phyloP scores from a whole-genome alignment of 2,888 invertebrate species.

The Fragum fragum region DNA sequence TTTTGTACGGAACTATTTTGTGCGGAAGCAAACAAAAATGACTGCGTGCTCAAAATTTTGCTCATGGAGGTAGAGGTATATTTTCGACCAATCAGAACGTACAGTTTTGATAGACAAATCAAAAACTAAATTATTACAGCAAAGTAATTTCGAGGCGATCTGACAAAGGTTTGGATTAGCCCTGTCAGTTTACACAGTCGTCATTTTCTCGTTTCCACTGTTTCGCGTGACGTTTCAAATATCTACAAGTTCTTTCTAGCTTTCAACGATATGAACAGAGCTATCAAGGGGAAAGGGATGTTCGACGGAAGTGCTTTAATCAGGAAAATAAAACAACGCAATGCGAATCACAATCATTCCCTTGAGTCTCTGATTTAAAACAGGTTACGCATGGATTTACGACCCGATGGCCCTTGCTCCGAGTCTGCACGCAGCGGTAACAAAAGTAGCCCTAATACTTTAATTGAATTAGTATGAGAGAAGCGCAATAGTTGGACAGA shows the following conservation, averaged over 20 bases:
- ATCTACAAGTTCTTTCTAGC: background rate
- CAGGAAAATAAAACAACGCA: background rate
- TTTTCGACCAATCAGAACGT: too few relatives aligned
- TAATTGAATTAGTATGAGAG: conserved; percentile 25
- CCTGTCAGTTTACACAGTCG: too few relatives aligned
- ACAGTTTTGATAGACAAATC: too few relatives aligned
- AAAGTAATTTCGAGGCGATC: too few relatives aligned
- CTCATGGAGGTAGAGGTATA: too few relatives aligned
- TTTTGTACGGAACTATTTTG: too few relatives aligned
- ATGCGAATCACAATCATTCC: background rate
- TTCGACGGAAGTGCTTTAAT: background rate
- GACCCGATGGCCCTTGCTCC: background rate
- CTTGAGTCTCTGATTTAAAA: conserved; percentile 10
- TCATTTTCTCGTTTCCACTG: too few relatives aligned
- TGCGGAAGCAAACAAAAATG: too few relatives aligned
- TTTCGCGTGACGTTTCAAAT: too few relatives aligned
- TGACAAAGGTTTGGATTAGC: too few relatives aligned
- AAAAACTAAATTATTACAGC: too few relatives aligned
- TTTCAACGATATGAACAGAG: background rate
- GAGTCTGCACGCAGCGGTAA: conserved; percentile 4
- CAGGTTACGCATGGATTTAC: conserved; percentile 30
- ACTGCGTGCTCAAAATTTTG: too few relatives aligned
- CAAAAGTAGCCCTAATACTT: conserved; percentile 24
- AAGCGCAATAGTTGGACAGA: conserved; percentile 16
- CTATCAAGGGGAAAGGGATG: background rate